These are phyloP conservation scores for Reinhardtius hippoglossoides DNA, from an alignment of 2,113 vertebrate genomes.

Conservation along the genomic window DNA sequence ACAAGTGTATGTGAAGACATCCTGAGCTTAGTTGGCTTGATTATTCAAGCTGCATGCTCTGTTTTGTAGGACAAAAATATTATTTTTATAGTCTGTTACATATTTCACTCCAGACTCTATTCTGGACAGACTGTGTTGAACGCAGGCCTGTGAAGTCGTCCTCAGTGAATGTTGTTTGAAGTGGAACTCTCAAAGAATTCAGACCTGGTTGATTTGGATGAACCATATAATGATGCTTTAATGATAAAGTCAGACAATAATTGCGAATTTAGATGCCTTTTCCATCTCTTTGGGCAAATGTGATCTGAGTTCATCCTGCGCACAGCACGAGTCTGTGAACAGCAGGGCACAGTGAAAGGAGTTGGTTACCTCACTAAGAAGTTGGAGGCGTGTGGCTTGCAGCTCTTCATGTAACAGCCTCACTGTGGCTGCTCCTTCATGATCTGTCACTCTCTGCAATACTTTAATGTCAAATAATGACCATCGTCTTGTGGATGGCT, in stretches of 20 bases:
- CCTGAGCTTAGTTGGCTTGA: conserved; percentile 19
- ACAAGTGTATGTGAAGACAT: conserved; percentile 8
- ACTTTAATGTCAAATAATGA: not conserved
- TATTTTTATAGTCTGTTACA: conserved; percentile 11
- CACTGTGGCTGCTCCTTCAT: not conserved
- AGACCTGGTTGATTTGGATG: not conserved
- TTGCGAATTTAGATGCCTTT: not conserved
- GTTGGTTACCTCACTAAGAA: not conserved
- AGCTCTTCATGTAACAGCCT: not conserved
- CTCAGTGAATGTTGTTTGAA: not conserved
- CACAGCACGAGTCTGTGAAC: not conserved
- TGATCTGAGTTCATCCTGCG: not conserved
- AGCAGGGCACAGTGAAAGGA: not conserved
- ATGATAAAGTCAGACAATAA: not conserved
- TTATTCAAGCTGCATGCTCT: conserved; percentile 21
- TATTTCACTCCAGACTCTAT: not conserved
- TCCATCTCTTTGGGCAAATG: not conserved
- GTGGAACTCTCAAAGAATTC: not conserved
- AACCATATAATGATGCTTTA: not conserved
- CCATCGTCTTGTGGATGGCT: not conserved
- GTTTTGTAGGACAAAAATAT: conserved; percentile 32
- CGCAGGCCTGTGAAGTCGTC: not conserved
- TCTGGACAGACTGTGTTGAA: not conserved
- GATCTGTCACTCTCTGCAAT: not conserved
- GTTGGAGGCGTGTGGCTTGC: not conserved